Percentiles rank a stretch among this genome's conserved stretches.
Conservation (phyloP, 2,797 vertebrate genomes). For the Hippocampus kuda region DNA sequence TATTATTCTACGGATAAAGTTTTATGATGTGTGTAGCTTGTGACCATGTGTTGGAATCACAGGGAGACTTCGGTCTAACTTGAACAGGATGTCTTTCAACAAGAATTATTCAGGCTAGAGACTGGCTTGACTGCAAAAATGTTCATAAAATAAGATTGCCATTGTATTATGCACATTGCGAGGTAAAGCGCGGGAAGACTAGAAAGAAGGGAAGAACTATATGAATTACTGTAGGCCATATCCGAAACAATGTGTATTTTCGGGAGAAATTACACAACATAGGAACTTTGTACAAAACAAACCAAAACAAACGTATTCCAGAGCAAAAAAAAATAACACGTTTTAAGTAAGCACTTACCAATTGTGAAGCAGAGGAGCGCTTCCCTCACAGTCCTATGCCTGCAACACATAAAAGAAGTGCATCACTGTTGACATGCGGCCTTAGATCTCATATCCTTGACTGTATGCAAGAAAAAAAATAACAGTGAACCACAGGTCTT, state of each 20-base stretch:
- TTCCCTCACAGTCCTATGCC: slow-evolving; percentile 62
- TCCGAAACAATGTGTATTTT: not conserved
- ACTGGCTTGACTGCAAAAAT: not conserved
- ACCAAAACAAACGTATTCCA: no score
- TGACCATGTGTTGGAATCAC: not conserved
- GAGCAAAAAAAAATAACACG: slow-evolving; percentile 1
- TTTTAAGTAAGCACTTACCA: slow-evolving; percentile 58
- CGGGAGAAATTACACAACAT: not conserved
- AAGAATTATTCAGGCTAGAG: not conserved
- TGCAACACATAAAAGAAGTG: slow-evolving; percentile 56
- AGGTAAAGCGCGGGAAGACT: not conserved
- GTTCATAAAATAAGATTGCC: not conserved
- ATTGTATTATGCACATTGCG: not conserved
- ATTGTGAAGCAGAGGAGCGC: slow-evolving; percentile 33
- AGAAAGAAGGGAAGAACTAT: not conserved
- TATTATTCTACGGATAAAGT: not conserved
- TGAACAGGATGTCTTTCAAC: not conserved
- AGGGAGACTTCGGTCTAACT: not conserved
- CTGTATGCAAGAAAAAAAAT: slow-evolving; percentile 23
- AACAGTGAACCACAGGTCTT: slow-evolving; percentile 33
- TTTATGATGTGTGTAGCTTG: not conserved
- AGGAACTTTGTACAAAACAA: not conserved
- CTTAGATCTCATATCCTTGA: slow-evolving; percentile 37
- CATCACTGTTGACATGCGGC: slow-evolving; percentile 36
- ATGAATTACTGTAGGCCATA: not conserved